Conservation (phyloP, 2,113 vertebrate genomes). For the Solenodon paradoxus region DNA sequence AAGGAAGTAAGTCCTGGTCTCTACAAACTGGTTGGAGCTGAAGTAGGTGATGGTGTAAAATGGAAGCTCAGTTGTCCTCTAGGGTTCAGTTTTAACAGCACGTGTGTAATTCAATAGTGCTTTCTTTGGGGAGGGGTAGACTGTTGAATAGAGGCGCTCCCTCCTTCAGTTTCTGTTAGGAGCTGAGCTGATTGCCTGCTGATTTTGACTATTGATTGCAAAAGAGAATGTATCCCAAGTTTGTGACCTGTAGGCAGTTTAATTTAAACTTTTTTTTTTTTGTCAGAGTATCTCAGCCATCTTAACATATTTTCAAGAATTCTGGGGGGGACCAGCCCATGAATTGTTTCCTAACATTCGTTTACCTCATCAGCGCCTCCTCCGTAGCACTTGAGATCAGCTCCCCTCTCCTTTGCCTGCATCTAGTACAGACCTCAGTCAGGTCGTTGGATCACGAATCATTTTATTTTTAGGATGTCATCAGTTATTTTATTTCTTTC, state of each 20-base stretch:
- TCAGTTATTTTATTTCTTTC: not conserved
- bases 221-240: not conserved
- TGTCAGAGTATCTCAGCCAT: not conserved
- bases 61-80: constrained; percentile 85
- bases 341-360: not conserved
- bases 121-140: not conserved
- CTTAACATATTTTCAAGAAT: not conserved
- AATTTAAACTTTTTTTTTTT: not conserved
- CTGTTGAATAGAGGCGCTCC: not conserved
- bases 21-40: constrained; percentile 73
- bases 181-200: not conserved
- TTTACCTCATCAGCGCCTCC: not conserved
- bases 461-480: not conserved
- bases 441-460: not conserved
- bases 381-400: not conserved
- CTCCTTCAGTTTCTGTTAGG: constrained; percentile 38
- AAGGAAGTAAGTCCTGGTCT: constrained; percentile 74
- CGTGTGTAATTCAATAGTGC: constrained; percentile 37
- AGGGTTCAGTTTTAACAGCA: constrained; percentile 83
- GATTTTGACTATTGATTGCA: not conserved
- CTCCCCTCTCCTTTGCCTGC: not conserved
- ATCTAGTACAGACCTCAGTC: not conserved
- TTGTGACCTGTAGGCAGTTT: not conserved
- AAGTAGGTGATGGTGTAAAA: constrained; percentile 75
- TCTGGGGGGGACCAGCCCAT: not conserved